Conservation (phyloP, 2,797 vertebrate genomes). For the Limosa lapponica region DNA sequence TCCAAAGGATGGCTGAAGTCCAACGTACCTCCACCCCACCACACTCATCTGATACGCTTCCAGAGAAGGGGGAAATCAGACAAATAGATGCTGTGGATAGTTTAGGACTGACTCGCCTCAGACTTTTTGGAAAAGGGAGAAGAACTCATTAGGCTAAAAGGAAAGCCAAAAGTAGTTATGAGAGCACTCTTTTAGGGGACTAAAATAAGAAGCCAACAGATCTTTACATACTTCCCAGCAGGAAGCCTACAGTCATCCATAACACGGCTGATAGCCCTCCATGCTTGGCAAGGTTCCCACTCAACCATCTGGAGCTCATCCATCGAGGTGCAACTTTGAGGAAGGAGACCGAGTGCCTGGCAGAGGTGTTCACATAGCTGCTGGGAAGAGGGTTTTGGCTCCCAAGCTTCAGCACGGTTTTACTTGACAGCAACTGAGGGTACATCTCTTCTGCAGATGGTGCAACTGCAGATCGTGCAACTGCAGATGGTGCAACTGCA, state of each 20-base stretch:
- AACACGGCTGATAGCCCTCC: not conserved
- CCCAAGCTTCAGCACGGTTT: not conserved
- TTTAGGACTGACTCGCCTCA: not conserved
- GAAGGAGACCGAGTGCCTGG: not conserved
- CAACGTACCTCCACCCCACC: not conserved
- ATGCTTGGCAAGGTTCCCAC: not conserved
- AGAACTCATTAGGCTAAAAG: not conserved
- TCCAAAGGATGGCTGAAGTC: constrained; percentile 11
- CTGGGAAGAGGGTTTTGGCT: not conserved
- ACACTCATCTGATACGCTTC: accelerated
- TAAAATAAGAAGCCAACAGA: not conserved
- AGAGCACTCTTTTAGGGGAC: not conserved
- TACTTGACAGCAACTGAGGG: not conserved
- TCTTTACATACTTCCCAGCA: not conserved
- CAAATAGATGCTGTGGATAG: not conserved
- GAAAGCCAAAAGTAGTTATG: not conserved
- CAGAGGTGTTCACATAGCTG: not conserved
- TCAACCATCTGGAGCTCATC: constrained; percentile 22
- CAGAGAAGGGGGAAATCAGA: constrained; percentile 9
- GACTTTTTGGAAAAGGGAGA: constrained; percentile 1
- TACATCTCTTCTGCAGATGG: not conserved
- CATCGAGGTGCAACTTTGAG: not conserved
- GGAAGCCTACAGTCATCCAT: not conserved
- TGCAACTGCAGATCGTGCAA: not conserved
- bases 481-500: not conserved